Percentiles rank a stretch among this genome's conserved stretches.
phyloP scores from a whole-genome alignment of 2,888 invertebrate genomes.

The Amiota minor region DNA sequence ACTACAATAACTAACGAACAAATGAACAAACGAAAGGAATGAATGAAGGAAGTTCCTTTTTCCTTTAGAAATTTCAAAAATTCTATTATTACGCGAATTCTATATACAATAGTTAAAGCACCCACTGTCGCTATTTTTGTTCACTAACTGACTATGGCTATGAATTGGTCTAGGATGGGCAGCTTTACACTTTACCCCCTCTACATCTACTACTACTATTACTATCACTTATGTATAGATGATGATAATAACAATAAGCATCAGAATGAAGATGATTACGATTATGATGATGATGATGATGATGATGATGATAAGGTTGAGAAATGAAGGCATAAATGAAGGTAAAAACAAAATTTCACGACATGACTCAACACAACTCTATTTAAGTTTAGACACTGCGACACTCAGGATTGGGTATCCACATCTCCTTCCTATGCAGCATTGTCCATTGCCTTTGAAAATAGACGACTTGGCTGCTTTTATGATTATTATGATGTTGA shows the following conservation, averaged over 20 bases:
- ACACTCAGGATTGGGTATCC: too few relatives aligned
- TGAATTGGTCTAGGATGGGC: too few relatives aligned
- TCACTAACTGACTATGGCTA: too few relatives aligned
- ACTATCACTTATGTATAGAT: too few relatives aligned
- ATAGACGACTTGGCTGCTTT: constrained; percentile 5
- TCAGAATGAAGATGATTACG: not conserved
- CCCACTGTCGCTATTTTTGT: too few relatives aligned
- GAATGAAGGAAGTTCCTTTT: constrained; percentile 16
- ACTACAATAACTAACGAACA: not conserved
- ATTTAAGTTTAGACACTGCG: too few relatives aligned
- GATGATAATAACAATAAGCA: too few relatives aligned
- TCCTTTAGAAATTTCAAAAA: constrained; percentile 52
- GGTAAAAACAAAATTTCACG: too few relatives aligned
- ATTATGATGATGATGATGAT: not conserved
- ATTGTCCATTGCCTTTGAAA: not conserved
- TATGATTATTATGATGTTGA: constrained; percentile 19
- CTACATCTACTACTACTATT: too few relatives aligned
- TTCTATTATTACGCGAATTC: constrained; percentile 57
- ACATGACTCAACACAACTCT: not conserved
- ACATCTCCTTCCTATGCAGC: not conserved
- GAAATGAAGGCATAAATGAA: too few relatives aligned
- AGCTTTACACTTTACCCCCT: too few relatives aligned
- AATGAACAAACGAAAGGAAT: not conserved
- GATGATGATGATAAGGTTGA: not conserved
- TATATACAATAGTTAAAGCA: not conserved